A percentile compares a stretch with the other conserved stretches of the same genome.
Evolutionary conservation across 1,140 invertebrate genomes (phyloP).

Genomic region (Copidosoma floridanum): DNA sequence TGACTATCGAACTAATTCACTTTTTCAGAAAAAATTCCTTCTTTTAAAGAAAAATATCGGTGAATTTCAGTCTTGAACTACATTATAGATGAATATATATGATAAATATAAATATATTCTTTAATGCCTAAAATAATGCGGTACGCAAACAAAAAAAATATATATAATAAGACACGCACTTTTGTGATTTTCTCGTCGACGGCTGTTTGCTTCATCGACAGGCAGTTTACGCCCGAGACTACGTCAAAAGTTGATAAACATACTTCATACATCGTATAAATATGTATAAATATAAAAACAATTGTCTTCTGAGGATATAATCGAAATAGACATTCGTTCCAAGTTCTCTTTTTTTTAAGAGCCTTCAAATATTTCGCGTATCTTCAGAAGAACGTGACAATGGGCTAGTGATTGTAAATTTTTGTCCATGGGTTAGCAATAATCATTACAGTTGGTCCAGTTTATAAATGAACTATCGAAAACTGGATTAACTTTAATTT

Average conservation of each 20-base stretch:
- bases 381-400: constrained; percentile 14
- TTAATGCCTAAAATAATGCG: no score
- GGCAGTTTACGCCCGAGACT: constrained; percentile 11
- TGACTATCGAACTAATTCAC: not conserved
- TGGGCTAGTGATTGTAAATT: constrained; percentile 27
- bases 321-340: not conserved
- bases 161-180: no score
- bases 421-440: constrained; percentile 19
- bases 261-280: no score
- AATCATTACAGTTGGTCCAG: constrained; percentile 14
- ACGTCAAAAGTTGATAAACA: no score
- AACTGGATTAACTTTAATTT: not conserved
- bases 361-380: constrained; percentile 3
- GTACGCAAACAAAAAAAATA: no score
- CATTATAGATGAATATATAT: constrained; percentile 30
- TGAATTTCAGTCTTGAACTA: constrained; percentile 47
- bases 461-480: not conserved
- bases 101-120: constrained; percentile 49
- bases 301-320: constrained; percentile 14
- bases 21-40: constrained; percentile 5
- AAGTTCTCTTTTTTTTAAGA: constrained; percentile 9
- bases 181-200: constrained; percentile 26
- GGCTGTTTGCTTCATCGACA: constrained; percentile 20
- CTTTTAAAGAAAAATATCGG: constrained; percentile 35
- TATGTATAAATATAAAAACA: constrained; percentile 15